phyloP scores from a whole-genome alignment of 1,140 invertebrate species.

The Conopomorpha cramerella region DNA sequence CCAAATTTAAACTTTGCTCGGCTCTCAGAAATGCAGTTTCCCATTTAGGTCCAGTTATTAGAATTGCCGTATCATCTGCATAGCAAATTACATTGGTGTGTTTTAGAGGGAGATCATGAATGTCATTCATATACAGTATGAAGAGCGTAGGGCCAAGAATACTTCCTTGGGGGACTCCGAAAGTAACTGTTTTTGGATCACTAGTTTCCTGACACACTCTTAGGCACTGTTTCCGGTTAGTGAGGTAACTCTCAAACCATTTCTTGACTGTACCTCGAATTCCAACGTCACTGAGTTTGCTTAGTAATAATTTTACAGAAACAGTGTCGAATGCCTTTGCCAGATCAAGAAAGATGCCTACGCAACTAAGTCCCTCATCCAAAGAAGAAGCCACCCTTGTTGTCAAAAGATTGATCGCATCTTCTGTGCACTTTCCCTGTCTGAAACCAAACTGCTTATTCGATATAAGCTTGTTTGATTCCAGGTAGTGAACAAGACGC shows the following conservation, averaged over 20 bases:
- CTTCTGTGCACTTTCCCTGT: background rate
- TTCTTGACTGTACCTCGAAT: conserved; percentile 1
- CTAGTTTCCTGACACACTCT: background rate
- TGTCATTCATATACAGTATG: too few relatives aligned
- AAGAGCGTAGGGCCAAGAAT: background rate
- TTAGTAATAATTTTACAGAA: background rate
- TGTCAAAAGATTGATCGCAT: background rate
- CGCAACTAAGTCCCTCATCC: conserved; percentile 1
- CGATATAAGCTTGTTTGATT: background rate
- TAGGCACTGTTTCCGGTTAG: background rate
- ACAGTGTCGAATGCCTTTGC: background rate
- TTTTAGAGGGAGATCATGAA: background rate
- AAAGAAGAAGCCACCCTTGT: background rate
- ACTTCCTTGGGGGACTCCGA: too few relatives aligned
- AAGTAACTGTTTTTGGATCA: background rate
- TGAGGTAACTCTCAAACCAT: conserved; percentile 6
- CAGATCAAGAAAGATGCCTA: conserved; percentile 5
- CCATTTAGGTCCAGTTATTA: background rate
- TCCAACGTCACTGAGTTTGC: background rate
- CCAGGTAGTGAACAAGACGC: background rate
- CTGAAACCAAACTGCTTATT: conserved; percentile 1
- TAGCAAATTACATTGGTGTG: background rate
- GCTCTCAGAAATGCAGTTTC: background rate
- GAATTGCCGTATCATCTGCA: conserved; percentile 1
- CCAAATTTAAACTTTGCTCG: background rate